Evolutionary conservation across 1,140 invertebrate genomes (phyloP), one percentile per base, ranked within the genome.

Genomic region (Elymnias hypermnestra): DNA sequence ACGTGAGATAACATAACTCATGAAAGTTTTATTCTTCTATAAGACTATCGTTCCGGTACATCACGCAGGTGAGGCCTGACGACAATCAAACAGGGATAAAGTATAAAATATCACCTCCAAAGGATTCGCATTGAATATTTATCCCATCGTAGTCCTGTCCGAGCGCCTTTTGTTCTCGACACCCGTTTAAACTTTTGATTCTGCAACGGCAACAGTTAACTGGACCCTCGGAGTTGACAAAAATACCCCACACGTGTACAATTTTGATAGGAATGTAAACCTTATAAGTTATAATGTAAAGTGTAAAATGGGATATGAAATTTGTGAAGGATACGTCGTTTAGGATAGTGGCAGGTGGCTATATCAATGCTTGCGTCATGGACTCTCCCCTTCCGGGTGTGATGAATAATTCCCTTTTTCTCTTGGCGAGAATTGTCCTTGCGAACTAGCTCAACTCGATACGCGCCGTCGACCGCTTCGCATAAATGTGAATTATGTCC

Each of bases 171-270:
- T 85, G 78, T 85, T 85, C 77, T 76, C 75, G 58, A 57, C 70
- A 77, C 63, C 76, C 82, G 82, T 85, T 85, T 85, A 85, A 85
- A 85, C 82, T 85, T 85, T 85, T 83, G 73, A 85, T 85, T 83
- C 78, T 79, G 82, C 82, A 79, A 77, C 76, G 74, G 69, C 72
- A 73, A 82, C 72, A 83, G 62, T 79, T 64, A 78, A 82, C 73
- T 78, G 78, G 78, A 83, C 82, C 82, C 78, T 79, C 58, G 44
- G 48, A 69, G 70, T 77, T 57, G 59, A 64, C 55, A 52, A 72
- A 73, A 65, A 59, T 67, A 53, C 36, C 57, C 33, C 44, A 60
- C 36, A 26, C 39, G 39, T 35, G 8, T n/a, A 1, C 2, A 25
- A 9, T 8, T 0, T 1, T 14, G 5, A 5, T 33, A n/a, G 14